Base-by-base conservation (phyloP, 1,140 invertebrate genomes). In the Campoletis sonorensis region DNA sequence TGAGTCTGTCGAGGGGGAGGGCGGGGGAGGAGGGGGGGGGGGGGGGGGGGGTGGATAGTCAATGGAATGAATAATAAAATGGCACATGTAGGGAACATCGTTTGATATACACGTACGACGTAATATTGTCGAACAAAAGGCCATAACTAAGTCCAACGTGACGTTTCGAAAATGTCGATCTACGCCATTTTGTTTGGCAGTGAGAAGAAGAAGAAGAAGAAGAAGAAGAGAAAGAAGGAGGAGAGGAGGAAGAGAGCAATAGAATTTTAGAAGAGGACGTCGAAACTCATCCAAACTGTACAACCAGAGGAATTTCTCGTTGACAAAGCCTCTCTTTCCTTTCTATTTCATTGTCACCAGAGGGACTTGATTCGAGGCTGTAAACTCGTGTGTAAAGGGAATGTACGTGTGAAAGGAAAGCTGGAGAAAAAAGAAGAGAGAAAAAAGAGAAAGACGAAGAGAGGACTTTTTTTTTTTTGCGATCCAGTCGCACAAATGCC, bases 51-150 rank as follows among this genome's bases (percentile, higher is more conserved):
- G 1, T 54, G 21, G n/a, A 27, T 64, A 58, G 76, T 78, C 51
- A 58, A 78, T 78, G 76, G 30, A 58, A 78, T 78, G 58, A 78
- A 78, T 78, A 78, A 78, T 78, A 78, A 78, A 78, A 78, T n/a
- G 54, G 45, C 11, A 51, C n/a, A 51, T 51, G 27, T 78, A 78
- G 27, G 18, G 4, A 64, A 64, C 61, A 5, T 23, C 61, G 61
- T 26, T 10, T n/a, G 1, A 30, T 58, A 7, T 10, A 21, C 5
- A 37, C 13, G 49, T 64, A 64, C 16, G 30, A n/a, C n/a, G 27
- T 18, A 30, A 54, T 30, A 76, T 18, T 54, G 23, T 26, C 76
- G 11, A 37, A 78, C 21, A 40, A 54, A 54, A 54, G 73, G 61
- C 11, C 61, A 23, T 13, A 64, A 64, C 4, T 64, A 11, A 15